Conservation (phyloP, 2,113 vertebrate species). For the Apus apus region DNA sequence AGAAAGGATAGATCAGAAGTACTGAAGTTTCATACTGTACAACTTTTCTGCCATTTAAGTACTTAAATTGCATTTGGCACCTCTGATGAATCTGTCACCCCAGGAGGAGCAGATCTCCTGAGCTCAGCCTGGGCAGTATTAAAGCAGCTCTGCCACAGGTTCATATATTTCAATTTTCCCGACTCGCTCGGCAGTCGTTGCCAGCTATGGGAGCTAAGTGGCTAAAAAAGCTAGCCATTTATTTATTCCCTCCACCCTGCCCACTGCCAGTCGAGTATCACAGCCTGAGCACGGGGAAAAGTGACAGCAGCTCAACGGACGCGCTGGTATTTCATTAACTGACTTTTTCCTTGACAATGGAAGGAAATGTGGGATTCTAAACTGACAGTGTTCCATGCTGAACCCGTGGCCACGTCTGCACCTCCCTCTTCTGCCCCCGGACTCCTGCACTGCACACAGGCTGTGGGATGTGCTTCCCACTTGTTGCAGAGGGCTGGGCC, state of each 20-base stretch:
- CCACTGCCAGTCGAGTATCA: not conserved
- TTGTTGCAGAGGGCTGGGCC: not conserved
- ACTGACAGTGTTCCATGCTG: not conserved
- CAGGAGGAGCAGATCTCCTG: not conserved
- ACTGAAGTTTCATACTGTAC: not conserved
- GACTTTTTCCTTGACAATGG: not conserved
- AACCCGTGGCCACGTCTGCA: rapidly evolving
- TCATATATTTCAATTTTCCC: slow-evolving; percentile 60
- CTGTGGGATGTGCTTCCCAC: not conserved
- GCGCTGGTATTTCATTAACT: not conserved
- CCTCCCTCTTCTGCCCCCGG: not conserved
- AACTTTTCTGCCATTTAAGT: slow-evolving; percentile 6
- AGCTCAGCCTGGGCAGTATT: slow-evolving; percentile 28
- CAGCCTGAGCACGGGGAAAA: not conserved
- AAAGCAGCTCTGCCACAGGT: slow-evolving; percentile 6
- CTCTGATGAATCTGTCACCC: not conserved
- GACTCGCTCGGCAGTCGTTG: not conserved
- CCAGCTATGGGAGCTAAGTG: slow-evolving; percentile 34
- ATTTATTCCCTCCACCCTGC: not conserved
- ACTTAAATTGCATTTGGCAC: slow-evolving; percentile 34
- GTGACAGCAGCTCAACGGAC: not conserved
- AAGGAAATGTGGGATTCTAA: not conserved
- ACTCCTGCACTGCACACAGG: rapidly evolving
- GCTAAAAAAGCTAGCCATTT: slow-evolving; percentile 34
- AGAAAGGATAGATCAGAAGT: not conserved